phyloP scores from a whole-genome alignment of 2,797 vertebrate genomes.

The Odontamblyopus lacepedii region DNA sequence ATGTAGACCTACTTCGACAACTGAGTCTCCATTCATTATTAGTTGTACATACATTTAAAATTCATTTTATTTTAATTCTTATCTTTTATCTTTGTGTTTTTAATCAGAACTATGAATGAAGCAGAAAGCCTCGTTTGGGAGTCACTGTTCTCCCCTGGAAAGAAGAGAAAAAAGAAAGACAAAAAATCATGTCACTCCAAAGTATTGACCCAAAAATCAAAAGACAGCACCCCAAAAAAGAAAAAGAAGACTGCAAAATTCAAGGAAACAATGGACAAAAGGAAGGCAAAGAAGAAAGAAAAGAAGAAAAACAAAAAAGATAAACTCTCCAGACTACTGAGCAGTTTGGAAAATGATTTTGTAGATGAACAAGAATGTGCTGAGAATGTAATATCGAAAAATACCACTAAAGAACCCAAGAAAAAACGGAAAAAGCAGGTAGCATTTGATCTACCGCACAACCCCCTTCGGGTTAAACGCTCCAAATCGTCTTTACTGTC shows the following conservation, averaged over 20 bases:
- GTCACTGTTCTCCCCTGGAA: slow-evolving; percentile 8
- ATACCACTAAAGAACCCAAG: slow-evolving; percentile 1
- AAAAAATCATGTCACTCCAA: slow-evolving; percentile 32
- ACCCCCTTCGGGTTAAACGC: slow-evolving; percentile 25
- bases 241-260: slow-evolving; percentile 38
- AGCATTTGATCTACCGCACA: slow-evolving; percentile 54
- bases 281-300: slow-evolving; percentile 39
- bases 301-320: slow-evolving; percentile 34
- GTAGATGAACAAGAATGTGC: not conserved
- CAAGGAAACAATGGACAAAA: slow-evolving; percentile 13
- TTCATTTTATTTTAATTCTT: not conserved
- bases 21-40: too few species aligned
- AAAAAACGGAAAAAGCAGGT: slow-evolving; percentile 69
- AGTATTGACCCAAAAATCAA: not conserved
- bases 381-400: not conserved
- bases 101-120: slow-evolving; percentile 46
- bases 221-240: slow-evolving; percentile 14
- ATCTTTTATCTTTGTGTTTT: not conserved
- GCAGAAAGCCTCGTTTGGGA: slow-evolving; percentile 26
- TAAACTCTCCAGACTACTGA: not conserved
- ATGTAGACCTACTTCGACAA: too few species aligned
- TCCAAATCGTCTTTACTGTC: slow-evolving; percentile 14
- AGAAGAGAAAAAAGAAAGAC: slow-evolving; percentile 51
- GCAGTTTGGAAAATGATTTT: not conserved
- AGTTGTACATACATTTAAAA: too few species aligned